Conservation (phyloP, 1,140 invertebrate genomes). For the Archegozetes longisetosus region DNA sequence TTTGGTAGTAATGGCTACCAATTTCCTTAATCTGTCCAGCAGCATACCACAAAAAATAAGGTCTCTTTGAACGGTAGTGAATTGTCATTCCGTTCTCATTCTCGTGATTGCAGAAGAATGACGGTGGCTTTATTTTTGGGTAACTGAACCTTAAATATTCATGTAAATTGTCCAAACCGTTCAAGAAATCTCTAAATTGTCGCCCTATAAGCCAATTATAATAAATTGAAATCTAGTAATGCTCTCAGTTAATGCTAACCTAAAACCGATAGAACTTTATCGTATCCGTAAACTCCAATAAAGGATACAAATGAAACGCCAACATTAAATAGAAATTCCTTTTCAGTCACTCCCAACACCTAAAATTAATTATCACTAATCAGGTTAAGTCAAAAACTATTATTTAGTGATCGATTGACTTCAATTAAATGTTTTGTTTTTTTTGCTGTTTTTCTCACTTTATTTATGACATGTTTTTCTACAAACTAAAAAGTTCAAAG, state of each 20-base stretch:
- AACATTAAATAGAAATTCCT: slow-evolving; percentile 76
- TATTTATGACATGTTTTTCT: no score
- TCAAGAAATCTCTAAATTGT: slow-evolving; percentile 87
- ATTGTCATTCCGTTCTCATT: slow-evolving; percentile 65
- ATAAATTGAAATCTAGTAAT: neutral
- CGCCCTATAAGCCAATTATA: slow-evolving; percentile 35
- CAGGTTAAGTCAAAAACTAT: neutral
- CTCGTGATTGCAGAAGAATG: slow-evolving; percentile 92
- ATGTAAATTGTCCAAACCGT: slow-evolving; percentile 88
- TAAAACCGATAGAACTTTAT: slow-evolving; percentile 68
- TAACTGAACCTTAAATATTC: slow-evolving; percentile 95
- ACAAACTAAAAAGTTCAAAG: no score
- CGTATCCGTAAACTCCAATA: slow-evolving; percentile 78
- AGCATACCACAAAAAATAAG: slow-evolving; percentile 86
- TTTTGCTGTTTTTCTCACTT: no score
- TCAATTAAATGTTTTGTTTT: no score
- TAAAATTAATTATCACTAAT: slow-evolving; percentile 28
- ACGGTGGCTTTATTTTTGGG: slow-evolving; percentile 76
- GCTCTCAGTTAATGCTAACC: slow-evolving; percentile 26
- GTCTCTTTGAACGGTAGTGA: slow-evolving; percentile 78
- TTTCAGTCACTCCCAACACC: slow-evolving; percentile 64
- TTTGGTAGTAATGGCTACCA: slow-evolving; percentile 76
- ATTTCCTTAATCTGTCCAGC: slow-evolving; percentile 84
- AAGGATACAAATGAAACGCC: slow-evolving; percentile 35
- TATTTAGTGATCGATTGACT: no score